Percentiles rank a stretch among this genome's conserved stretches.
These are phyloP conservation scores for Tortricodes alternella DNA, from an alignment of 2,888 invertebrate species.

Conservation along the genomic window DNA sequence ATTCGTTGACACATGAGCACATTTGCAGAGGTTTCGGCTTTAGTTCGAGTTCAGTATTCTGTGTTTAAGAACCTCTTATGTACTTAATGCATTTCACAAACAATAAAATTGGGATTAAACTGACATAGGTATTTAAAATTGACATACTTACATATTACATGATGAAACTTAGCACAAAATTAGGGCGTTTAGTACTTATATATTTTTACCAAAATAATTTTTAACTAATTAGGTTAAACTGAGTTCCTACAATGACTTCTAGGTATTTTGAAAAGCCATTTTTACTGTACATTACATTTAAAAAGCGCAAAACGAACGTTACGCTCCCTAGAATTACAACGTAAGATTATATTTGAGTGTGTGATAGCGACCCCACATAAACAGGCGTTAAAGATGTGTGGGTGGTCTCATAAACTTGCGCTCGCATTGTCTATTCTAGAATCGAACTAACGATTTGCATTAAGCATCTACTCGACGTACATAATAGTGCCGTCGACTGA, in stretches of 20 bases:
- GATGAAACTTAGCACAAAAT: no score
- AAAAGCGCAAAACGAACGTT: conserved; percentile 2
- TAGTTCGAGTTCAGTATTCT: conserved; percentile 18
- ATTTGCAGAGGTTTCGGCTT: conserved; percentile 17
- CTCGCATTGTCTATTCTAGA: conserved; percentile 79
- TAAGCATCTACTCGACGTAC: conserved; percentile 75
- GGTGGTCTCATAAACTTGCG: conserved; percentile 78
- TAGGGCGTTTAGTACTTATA: no score
- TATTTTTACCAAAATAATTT: no score
- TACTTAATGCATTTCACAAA: no score
- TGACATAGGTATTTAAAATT: no score
- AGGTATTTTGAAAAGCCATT: neutral
- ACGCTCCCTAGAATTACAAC: conserved; percentile 19
- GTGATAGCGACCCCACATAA: conserved; percentile 32
- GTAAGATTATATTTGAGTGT: conserved; percentile 12
- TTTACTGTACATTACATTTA: neutral
- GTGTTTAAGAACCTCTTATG: neutral
- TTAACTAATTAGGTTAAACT: no score
- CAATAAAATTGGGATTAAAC: no score
- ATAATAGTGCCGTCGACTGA: conserved; percentile 66
- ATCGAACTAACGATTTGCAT: conserved; percentile 82
- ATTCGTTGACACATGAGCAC: conserved; percentile 45
- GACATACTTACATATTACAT: no score
- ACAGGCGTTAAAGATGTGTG: conserved; percentile 60
- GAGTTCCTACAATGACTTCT: neutral